Evolutionary conservation across 1,140 invertebrate species (phyloP).

Genomic region (Scylla paramamosain): DNA sequence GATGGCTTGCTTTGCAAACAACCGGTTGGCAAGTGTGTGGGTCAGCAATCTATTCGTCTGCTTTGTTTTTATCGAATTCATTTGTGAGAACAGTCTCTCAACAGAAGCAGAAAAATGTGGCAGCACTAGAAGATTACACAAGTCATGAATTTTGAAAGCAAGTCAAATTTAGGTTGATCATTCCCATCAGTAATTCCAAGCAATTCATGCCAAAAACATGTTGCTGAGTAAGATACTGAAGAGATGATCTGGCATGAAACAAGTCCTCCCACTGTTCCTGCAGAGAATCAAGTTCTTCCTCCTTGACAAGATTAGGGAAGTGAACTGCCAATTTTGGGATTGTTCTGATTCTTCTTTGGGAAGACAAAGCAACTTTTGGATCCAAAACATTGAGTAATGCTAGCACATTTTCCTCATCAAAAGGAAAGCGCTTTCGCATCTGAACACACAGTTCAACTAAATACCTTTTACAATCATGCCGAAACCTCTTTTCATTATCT

Average conservation of each 20-base stretch:
- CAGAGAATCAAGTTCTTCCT: slow-evolving; percentile 30
- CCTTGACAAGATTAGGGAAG: slow-evolving; percentile 33
- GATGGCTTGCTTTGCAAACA: no score
- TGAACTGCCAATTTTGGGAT: slow-evolving; percentile 44
- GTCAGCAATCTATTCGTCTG: no score
- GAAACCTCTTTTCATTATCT: slow-evolving; percentile 44
- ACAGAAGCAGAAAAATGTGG: slow-evolving; percentile 1
- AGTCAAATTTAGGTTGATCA: not conserved
- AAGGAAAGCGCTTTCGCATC: slow-evolving; percentile 32
- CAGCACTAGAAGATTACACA: slow-evolving; percentile 35
- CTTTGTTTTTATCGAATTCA: no score
- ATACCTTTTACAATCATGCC: slow-evolving; percentile 37
- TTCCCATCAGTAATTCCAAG: slow-evolving; percentile 19
- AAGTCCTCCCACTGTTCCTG: slow-evolving; percentile 42
- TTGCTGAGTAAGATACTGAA: slow-evolving; percentile 37
- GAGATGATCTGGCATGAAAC: slow-evolving; percentile 13
- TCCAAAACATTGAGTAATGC: not conserved
- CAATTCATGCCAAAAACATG: slow-evolving; percentile 49
- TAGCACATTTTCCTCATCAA: slow-evolving; percentile 6
- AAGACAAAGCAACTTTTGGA: slow-evolving; percentile 5
- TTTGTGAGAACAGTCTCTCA: no score
- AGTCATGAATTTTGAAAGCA: slow-evolving; percentile 33
- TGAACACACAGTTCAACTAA: slow-evolving; percentile 55
- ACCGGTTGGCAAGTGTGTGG: no score
- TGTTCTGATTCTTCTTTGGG: not conserved